Percentiles rank a stretch among this genome's conserved stretches.
Evolutionary conservation across 2,888 invertebrate species (phyloP).

Genomic region (Theretra japonica): DNA sequence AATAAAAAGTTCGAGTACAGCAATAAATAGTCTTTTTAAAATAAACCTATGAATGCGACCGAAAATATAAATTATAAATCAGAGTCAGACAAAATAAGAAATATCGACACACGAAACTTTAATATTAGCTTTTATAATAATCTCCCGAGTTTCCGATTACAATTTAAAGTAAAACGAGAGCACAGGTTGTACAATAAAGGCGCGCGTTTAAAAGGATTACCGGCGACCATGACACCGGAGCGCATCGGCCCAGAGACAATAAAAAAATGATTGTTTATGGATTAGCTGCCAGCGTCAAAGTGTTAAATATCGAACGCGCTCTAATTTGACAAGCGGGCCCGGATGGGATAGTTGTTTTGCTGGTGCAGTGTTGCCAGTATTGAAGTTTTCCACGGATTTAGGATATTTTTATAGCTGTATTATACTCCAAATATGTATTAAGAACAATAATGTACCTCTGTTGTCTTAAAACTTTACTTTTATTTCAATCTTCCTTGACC

Average conservation of each 20-base stretch:
- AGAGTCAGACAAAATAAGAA: background rate
- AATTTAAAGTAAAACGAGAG: constrained; percentile 55
- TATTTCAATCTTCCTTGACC: no score
- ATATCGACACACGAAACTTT: constrained; percentile 14
- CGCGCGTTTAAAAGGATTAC: constrained; percentile 82
- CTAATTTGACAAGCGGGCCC: constrained; percentile 81
- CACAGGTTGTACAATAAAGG: constrained; percentile 69
- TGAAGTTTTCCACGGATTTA: constrained; percentile 21
- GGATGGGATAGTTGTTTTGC: constrained; percentile 62
- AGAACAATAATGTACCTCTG: no score
- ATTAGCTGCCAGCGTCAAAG: constrained; percentile 84
- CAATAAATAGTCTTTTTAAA: no score
- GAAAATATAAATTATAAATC: background rate
- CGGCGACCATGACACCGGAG: constrained; percentile 76
- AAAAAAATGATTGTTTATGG: constrained; percentile 76
- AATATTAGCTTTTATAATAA: constrained; percentile 28
- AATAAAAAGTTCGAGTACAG: no score
- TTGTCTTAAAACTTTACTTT: no score
- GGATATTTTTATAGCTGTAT: background rate
- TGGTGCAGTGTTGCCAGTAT: constrained; percentile 39
- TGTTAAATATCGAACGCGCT: constrained; percentile 84
- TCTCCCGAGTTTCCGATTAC: constrained; percentile 63
- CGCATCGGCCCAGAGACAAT: constrained; percentile 49
- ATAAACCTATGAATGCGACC: background rate
- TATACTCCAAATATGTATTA: background rate